phyloP scores from a whole-genome alignment of 1,140 invertebrate species.

The Geopemphigus sp. region DNA sequence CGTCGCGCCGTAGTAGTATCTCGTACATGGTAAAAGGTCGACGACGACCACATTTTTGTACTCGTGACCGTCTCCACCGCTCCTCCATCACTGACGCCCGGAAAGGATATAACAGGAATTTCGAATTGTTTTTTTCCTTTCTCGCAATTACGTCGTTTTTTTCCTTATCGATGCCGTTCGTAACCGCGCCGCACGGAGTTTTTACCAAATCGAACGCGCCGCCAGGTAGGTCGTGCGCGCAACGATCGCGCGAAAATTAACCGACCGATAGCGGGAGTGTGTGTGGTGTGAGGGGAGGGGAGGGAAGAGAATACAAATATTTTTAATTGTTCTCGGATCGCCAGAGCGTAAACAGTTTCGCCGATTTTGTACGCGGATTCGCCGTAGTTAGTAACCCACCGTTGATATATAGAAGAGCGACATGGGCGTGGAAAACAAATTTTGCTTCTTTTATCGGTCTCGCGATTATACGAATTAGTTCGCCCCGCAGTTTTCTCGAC shows the following conservation, averaged over 20 bases:
- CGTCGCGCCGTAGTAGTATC: too few species aligned
- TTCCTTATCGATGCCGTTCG: too few species aligned
- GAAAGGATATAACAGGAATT: neutral
- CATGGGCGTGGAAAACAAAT: too few species aligned
- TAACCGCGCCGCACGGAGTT: neutral
- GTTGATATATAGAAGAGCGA: too few species aligned
- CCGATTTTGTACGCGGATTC: too few species aligned
- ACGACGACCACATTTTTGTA: neutral
- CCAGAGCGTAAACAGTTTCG: neutral
- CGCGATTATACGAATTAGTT: too few species aligned
- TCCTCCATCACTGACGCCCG: neutral
- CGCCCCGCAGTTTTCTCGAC: too few species aligned
- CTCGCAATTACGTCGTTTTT: neutral
- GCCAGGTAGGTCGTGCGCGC: too few species aligned
- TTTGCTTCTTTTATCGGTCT: too few species aligned
- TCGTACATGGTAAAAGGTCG: conserved; percentile 4
- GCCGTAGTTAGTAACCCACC: too few species aligned
- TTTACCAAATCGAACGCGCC: neutral
- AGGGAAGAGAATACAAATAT: neutral
- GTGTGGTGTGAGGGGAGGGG: neutral
- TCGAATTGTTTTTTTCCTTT: neutral
- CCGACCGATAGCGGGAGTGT: too few species aligned
- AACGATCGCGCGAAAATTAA: too few species aligned
- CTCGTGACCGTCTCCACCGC: neutral
- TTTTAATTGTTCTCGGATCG: conserved; percentile 3